phyloP scores from a whole-genome alignment of 2,113 vertebrate species.

The Lycaon pictus region DNA sequence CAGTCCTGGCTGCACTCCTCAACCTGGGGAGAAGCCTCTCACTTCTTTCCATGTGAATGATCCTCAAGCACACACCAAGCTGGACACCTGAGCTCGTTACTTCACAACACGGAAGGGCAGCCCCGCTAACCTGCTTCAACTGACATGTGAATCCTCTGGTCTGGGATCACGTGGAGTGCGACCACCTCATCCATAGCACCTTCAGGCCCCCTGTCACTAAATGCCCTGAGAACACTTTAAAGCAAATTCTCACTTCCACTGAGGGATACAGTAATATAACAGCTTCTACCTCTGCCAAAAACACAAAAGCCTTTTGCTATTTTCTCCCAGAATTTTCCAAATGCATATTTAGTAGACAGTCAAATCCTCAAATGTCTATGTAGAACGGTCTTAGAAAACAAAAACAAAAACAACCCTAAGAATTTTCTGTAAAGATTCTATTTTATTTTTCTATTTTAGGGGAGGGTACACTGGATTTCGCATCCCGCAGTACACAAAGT shows the following conservation, averaged over 20 bases:
- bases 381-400: neutral
- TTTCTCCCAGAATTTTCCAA: neutral
- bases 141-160: neutral
- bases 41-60: neutral
- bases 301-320: neutral
- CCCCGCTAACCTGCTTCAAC: neutral
- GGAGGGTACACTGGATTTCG: neutral
- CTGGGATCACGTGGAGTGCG: neutral
- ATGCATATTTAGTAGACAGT: neutral
- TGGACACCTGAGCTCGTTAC: accelerated
- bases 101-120: too few relatives aligned
- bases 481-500: accelerated
- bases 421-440: constrained; percentile 13
- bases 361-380: neutral
- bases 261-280: accelerated
- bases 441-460: constrained; percentile 41
- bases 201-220: neutral
- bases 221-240: neutral
- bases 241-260: neutral
- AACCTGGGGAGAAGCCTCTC: neutral
- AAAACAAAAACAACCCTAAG: neutral
- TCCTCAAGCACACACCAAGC: neutral
- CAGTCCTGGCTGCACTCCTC: neutral
- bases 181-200: neutral
- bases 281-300: neutral